Percentiles rank a stretch among this genome's conserved stretches.
phyloP scores from a whole-genome alignment of 2,113 vertebrate genomes.

The Lathamus discolor region DNA sequence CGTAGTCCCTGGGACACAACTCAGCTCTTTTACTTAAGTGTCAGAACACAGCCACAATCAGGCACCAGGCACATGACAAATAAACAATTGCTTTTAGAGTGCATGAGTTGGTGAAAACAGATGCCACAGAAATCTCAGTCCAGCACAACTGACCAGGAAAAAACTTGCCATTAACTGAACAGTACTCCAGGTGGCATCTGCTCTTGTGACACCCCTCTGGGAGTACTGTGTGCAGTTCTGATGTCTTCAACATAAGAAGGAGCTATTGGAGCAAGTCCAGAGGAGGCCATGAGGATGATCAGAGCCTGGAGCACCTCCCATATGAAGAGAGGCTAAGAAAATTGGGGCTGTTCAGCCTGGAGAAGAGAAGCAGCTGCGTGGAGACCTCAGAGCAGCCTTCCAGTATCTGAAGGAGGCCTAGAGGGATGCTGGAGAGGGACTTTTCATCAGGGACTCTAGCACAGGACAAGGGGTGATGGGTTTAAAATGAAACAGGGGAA shows the following conservation, averaged over 20 bases:
- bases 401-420: background rate
- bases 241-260: background rate
- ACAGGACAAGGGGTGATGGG: background rate
- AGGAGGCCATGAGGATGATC: background rate
- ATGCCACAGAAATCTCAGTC: background rate
- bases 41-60: background rate
- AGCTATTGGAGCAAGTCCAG: background rate
- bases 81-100: background rate
- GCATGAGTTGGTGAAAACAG: background rate
- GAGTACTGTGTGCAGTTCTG: background rate
- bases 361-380: background rate
- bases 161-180: background rate
- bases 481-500: background rate
- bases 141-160: background rate
- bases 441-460: background rate
- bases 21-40: no score
- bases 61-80: no score
- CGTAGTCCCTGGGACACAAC: background rate
- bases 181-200: background rate
- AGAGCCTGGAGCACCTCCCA: background rate
- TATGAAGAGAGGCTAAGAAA: background rate
- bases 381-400: background rate
- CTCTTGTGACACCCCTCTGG: background rate
- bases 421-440: background rate
- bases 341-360: background rate